Evolutionary conservation across 1,140 invertebrate species (phyloP), one percentile per base, ranked within the genome.

Genomic region (Medauroidea extradentata): DNA sequence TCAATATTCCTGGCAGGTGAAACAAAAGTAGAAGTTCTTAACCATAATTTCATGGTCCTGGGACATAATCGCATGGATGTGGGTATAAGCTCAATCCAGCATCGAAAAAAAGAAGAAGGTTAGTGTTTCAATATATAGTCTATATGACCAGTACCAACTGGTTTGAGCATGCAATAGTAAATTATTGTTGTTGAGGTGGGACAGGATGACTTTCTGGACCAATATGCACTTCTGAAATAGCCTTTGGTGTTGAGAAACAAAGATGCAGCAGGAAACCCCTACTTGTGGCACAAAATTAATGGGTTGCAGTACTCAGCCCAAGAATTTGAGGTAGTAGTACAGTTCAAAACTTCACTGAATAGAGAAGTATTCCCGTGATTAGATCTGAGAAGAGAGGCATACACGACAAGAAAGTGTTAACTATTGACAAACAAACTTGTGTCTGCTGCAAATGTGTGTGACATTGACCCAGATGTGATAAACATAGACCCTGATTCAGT

Each of bases 101-200:
- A 65, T 62, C 25, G 64, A 64, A 60, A 65, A 62, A 41, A 64
- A 64, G 39, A 56, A n/a, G n/a, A n/a, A n/a, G n/a, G n/a, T n/a
- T n/a, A 61, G 24, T 25, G 18, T 25, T 7, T 13, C 44, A 5
- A 46, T 46, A 19, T 46, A 19, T 46, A 4, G 13, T 25, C 44
- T 13, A 7, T n/a, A 46, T 39, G 44, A 46, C 44, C 13, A 13
- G 44, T 46, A 46, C n/a, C 44, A 46, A 46, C 38, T 53, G 8
- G 29, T 53, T 24, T 21, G 52, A 46, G 44, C 24, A 46, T 19
- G 18, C 13, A 25, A 9, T 21, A 46, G 13, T 19, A 46, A 46
- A 25, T 46, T n/a, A 19, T 4, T 21, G 44, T 46, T 5, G 24
- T 46, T 21, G 44, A 46, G n/a, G 13, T n/a, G n/a, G 44, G 24